Base-by-base conservation (phyloP, 2,888 invertebrate species). In the Cerastoderma edule region DNA sequence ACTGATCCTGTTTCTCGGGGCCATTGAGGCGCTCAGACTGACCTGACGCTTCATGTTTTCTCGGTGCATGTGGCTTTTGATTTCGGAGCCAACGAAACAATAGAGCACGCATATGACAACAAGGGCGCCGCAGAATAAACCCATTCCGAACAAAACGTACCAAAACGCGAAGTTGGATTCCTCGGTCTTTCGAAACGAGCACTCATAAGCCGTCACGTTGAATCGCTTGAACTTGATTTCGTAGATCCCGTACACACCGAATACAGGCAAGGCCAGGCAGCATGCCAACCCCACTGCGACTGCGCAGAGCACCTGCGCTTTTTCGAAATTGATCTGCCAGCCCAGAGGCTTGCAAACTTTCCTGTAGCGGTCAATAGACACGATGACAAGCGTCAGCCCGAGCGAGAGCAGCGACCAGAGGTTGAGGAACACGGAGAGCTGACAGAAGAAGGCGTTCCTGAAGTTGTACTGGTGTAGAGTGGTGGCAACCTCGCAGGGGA, bases 271-370 rank as follows among this genome's bases (percentile, higher is more conserved):
- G 0, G 80, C 65, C 13, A 84, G 35, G 0, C 77, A 1, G n/a
- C 75, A 50, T 0, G 75, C 71, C 2, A 71, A 30, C 13, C 57
- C 19, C 22, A 85, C 54, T 8, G 80, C 72, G 19, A 22, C 64
- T 28, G 80, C 50, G 56, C 83, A 78, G 3, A 82, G 54, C 4
- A 67, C n/a, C 32, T 75, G 78, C 46, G 85, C 86, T 30, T 81
- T 80, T 2, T 27, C 48, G 22, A 84, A 76, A 6, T 83, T 71
- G n/a, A 89, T 87, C 65, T 89, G 89, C 65, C 71, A 74, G 16
- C 83, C 78, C 4, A 85, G 71, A 0, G 88, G 87, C 27, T 73
- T 80, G 68, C 88, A 88, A 6, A 88, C 85, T 53, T 86, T 87
- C 30, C 83, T 72, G 67, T 85, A 88, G 10, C 89, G 78, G 56